Percentiles rank a stretch among this genome's conserved stretches.
phyloP scores from a whole-genome alignment of 35 echinoderm and acorn worm genomes.

The Ophioderma brevispina region DNA sequence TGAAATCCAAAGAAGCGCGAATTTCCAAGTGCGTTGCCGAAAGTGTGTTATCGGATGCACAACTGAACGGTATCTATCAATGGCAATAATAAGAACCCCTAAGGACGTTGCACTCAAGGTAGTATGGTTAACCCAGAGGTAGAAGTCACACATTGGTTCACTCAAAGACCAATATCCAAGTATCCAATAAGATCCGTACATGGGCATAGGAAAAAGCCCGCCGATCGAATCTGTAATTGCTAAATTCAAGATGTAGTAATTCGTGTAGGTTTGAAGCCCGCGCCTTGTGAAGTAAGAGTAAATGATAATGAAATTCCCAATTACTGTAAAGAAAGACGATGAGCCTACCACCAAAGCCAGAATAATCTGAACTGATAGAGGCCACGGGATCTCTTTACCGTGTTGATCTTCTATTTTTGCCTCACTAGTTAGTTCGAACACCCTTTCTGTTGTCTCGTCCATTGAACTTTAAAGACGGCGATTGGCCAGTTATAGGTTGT shows the following conservation, averaged over 20 bases:
- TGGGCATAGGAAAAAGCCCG: conserved; percentile 48
- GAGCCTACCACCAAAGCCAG: background rate
- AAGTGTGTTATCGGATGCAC: conserved; percentile 34
- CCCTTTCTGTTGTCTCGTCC: too few species aligned
- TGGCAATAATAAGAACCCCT: conserved; percentile 36
- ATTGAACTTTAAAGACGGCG: too few species aligned
- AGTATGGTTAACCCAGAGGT: conserved; percentile 38
- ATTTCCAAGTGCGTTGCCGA: background rate
- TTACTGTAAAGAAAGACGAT: conserved; percentile 14
- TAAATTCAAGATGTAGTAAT: conserved; percentile 50
- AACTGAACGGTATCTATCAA: conserved; percentile 48
- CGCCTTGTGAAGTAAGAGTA: conserved; percentile 26
- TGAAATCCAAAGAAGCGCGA: conserved; percentile 5
- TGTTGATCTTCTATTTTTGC: too few species aligned
- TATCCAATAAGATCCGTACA: conserved; percentile 38
- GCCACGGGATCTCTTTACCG: too few species aligned
- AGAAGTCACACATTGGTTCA: conserved; percentile 20
- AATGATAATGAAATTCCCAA: conserved; percentile 27
- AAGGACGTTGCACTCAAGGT: conserved; percentile 39
- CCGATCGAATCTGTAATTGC: conserved; percentile 17
- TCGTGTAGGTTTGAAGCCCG: conserved; percentile 47
- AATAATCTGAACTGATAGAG: background rate
- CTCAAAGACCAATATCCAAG: conserved; percentile 50
- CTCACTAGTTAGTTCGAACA: too few species aligned
- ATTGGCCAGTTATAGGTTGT: too few species aligned